Percentiles rank a stretch among this genome's conserved stretches.
These are phyloP conservation scores for Lobophora halterata DNA, from an alignment of 2,888 invertebrate genomes.

Conservation along the genomic window DNA sequence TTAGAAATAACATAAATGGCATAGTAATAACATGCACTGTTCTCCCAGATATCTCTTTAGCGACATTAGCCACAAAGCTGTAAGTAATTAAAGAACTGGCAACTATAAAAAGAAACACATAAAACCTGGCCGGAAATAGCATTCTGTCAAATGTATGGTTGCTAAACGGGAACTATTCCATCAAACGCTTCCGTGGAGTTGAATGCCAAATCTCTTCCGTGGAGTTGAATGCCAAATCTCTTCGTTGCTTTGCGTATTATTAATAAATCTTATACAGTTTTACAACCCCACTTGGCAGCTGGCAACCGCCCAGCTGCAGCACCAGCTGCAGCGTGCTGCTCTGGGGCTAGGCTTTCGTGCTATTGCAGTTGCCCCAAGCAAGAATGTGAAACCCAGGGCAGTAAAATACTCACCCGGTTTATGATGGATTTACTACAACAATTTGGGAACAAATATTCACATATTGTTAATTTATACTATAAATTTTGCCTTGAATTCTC, in stretches of 20 bases:
- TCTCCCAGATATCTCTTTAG: too few relatives aligned
- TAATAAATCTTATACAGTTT: slow-evolving; percentile 13
- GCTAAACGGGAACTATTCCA: not conserved
- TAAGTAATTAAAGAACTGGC: too few relatives aligned
- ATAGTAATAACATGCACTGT: too few relatives aligned
- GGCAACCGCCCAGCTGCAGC: slow-evolving; percentile 14
- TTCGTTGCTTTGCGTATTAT: not conserved
- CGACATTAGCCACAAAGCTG: too few relatives aligned
- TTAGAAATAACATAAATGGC: too few relatives aligned
- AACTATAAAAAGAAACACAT: too few relatives aligned
- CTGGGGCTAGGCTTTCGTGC: too few relatives aligned
- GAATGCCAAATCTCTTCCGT: not conserved
- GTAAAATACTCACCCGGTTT: not conserved
- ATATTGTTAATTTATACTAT: too few relatives aligned
- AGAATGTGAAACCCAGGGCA: not conserved
- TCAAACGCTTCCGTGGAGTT: slow-evolving; percentile 3
- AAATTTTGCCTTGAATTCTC: too few relatives aligned
- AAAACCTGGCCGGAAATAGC: too few relatives aligned
- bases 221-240: not conserved
- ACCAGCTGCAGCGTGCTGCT: slow-evolving; percentile 11
- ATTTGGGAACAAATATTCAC: too few relatives aligned
- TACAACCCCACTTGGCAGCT: slow-evolving; percentile 16
- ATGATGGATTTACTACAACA: slow-evolving; percentile 1
- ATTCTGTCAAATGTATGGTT: not conserved
- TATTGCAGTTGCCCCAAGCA: slow-evolving; percentile 1